A percentile compares a stretch with the other conserved stretches of the same genome.
Evolutionary conservation across 2,888 invertebrate genomes (phyloP).

Genomic region (Erebia epiphron): DNA sequence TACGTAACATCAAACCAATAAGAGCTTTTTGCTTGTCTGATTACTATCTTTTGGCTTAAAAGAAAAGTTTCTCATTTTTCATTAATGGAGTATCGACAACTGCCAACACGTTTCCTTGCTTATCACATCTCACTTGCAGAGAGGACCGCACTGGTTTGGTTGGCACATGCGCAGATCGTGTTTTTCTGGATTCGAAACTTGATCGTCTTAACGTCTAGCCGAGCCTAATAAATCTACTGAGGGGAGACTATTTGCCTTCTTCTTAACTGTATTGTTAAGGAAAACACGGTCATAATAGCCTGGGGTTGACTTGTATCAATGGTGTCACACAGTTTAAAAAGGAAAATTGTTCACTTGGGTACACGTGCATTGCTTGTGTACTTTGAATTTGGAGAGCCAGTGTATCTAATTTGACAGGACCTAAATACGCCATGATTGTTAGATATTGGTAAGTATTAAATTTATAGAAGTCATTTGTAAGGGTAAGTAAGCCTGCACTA

Average conservation of each 20-base stretch:
- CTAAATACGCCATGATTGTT: too few species aligned
- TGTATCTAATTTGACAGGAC: too few species aligned
- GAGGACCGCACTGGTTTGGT: constrained; percentile 58
- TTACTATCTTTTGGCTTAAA: too few species aligned
- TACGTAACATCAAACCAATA: too few species aligned
- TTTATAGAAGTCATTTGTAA: too few species aligned
- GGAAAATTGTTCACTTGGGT: not conserved
- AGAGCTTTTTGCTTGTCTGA: too few species aligned
- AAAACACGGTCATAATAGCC: constrained; percentile 50
- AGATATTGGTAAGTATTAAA: too few species aligned
- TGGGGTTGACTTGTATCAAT: not conserved
- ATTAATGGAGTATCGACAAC: constrained; percentile 47
- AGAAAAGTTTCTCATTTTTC: too few species aligned
- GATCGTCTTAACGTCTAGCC: constrained; percentile 52
- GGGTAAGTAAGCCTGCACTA: too few species aligned
- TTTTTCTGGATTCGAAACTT: constrained; percentile 66
- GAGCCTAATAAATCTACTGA: constrained; percentile 60
- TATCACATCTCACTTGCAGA: constrained; percentile 18
- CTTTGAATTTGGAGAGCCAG: too few species aligned
- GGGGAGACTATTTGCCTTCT: constrained; percentile 50
- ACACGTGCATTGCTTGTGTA: not conserved
- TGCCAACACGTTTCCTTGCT: constrained; percentile 29
- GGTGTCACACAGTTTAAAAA: not conserved
- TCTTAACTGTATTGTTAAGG: constrained; percentile 50
- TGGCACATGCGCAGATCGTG: constrained; percentile 66